Conservation (phyloP, 2,888 invertebrate species). For the Osmoderma eremita region DNA sequence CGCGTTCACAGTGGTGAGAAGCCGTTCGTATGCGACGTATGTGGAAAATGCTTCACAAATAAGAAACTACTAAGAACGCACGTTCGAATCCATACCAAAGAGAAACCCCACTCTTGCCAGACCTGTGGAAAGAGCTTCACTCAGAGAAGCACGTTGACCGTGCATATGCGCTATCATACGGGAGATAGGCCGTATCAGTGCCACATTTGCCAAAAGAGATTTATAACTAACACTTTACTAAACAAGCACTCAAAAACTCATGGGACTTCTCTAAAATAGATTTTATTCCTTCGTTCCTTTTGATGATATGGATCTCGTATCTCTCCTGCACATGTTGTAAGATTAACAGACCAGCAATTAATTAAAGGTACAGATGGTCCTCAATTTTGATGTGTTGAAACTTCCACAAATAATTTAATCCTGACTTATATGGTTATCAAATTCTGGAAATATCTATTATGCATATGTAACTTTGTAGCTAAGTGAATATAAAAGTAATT, state of each 20-base stretch:
- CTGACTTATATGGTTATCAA: too few species aligned
- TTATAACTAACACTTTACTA: slow-evolving; percentile 66
- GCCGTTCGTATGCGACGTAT: slow-evolving; percentile 60
- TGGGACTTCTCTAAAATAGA: background rate
- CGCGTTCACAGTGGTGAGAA: slow-evolving; percentile 66
- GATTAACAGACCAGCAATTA: too few species aligned
- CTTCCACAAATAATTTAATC: too few species aligned
- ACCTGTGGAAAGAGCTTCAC: slow-evolving; percentile 49
- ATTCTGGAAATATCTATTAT: too few species aligned
- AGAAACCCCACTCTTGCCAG: slow-evolving; percentile 41
- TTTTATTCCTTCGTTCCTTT: background rate
- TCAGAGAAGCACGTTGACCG: slow-evolving; percentile 64
- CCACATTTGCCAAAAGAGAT: slow-evolving; percentile 65
- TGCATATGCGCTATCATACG: slow-evolving; percentile 66
- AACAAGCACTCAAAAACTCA: slow-evolving; percentile 65
- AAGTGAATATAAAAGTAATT: too few species aligned
- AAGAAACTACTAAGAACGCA: slow-evolving; percentile 54
- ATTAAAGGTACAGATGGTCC: too few species aligned
- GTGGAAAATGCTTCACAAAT: slow-evolving; percentile 44
- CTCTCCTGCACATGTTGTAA: too few species aligned
- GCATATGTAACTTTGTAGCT: too few species aligned
- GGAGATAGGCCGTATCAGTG: slow-evolving; percentile 67
- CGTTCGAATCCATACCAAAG: slow-evolving; percentile 41
- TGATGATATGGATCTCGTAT: too few species aligned
- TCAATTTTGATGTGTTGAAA: too few species aligned